Percentiles rank a stretch among this genome's conserved stretches.
Evolutionary conservation across 2,888 invertebrate species (phyloP).

Genomic region (Linnaemya tessellans): DNA sequence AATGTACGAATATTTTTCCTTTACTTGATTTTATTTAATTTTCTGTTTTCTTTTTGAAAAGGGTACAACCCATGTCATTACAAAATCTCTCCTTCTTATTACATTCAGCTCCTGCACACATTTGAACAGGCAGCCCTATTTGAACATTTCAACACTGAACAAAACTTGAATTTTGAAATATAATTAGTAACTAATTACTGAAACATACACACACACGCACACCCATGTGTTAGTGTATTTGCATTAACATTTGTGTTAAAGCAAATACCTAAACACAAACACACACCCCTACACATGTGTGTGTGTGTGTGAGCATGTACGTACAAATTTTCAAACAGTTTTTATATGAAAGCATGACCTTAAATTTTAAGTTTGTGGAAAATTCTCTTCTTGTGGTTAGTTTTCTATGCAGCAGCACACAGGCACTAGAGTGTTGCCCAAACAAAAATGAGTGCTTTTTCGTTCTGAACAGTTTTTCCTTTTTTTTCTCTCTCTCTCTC

Average conservation of each 20-base stretch:
- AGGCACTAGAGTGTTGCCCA: background rate
- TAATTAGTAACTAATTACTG: constrained; percentile 71
- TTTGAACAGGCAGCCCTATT: constrained; percentile 46
- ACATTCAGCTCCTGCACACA: constrained; percentile 36
- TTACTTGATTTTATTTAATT: background rate
- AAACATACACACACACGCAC: constrained; percentile 25
- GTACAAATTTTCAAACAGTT: background rate
- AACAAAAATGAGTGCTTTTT: constrained; percentile 22
- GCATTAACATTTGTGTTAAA: background rate
- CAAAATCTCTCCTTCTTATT: constrained; percentile 51
- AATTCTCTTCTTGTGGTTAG: constrained; percentile 23
- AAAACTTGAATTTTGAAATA: constrained; percentile 64
- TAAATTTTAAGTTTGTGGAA: constrained; percentile 46
- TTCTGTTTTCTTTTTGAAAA: constrained; percentile 57
- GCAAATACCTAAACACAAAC: background rate
- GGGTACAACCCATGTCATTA: constrained; percentile 72
- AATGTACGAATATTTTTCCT: constrained; percentile 29
- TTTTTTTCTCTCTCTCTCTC: no score
- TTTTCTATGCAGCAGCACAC: constrained; percentile 8
- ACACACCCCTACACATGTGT: background rate
- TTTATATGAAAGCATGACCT: constrained; percentile 47
- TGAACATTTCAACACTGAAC: constrained; percentile 59
- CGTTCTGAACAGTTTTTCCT: background rate
- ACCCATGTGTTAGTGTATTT: background rate
- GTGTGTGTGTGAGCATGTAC: background rate